These are phyloP conservation scores for Picathartes gymnocephalus DNA, from an alignment of 2,113 vertebrate species.

Conservation along the genomic window DNA sequence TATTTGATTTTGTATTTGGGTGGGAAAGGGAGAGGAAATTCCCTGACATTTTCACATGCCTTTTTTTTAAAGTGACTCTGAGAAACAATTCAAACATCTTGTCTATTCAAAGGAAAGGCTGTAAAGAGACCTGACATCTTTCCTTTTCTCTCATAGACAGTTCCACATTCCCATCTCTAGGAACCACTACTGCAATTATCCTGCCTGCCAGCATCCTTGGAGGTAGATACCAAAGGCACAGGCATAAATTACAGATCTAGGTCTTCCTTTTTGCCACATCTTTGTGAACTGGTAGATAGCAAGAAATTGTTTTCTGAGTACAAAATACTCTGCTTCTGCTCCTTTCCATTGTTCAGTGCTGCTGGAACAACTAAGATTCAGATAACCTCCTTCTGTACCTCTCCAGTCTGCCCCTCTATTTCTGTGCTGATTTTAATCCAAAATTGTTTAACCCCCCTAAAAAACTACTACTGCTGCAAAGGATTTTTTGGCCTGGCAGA, in stretches of 20 bases:
- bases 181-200: background rate
- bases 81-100: constrained; percentile 39
- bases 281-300: background rate
- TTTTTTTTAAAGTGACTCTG: constrained; percentile 25
- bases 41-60: constrained; percentile 54
- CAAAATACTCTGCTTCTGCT: background rate
- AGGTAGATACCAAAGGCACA: background rate
- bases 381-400: background rate
- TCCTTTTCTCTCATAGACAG: background rate
- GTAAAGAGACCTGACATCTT: background rate
- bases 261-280: background rate
- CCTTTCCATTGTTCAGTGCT: background rate
- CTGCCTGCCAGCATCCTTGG: background rate
- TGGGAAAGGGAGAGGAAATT: constrained; percentile 54
- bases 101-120: background rate
- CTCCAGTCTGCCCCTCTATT: background rate
- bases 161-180: background rate
- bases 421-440: background rate
- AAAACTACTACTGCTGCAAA: background rate
- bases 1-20: constrained; percentile 61
- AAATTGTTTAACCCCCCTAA: background rate
- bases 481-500: background rate
- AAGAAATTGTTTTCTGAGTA: background rate
- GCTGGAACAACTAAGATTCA: background rate
- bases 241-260: background rate